phyloP scores from a whole-genome alignment of 2,888 invertebrate genomes.

The Phalera bucephala region DNA sequence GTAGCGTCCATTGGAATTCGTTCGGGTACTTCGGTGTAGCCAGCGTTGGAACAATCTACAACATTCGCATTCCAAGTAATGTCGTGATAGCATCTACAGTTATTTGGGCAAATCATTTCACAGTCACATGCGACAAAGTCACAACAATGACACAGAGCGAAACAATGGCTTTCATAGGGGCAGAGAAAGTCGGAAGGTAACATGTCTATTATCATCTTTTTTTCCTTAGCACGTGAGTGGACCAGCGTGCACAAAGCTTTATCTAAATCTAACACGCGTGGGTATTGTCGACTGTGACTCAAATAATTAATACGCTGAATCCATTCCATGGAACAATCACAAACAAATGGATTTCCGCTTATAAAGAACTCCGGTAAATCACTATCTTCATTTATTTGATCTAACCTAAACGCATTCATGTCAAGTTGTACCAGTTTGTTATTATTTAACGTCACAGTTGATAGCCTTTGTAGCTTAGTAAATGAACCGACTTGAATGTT shows the following conservation, averaged over 20 bases:
- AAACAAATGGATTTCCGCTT: conserved; percentile 92
- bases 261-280: conserved; percentile 91
- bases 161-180: conserved; percentile 91
- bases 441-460: conserved; percentile 89
- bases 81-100: conserved; percentile 94
- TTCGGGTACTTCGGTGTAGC: conserved; percentile 88
- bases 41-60: conserved; percentile 90
- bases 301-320: conserved; percentile 90
- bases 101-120: conserved; percentile 94
- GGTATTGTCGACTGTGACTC: conserved; percentile 89
- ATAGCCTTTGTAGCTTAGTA: conserved; percentile 86
- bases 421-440: conserved; percentile 89
- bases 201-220: conserved; percentile 87
- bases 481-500: conserved; percentile 88
- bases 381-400: conserved; percentile 85
- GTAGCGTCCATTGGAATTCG: conserved; percentile 95
- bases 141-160: conserved; percentile 94
- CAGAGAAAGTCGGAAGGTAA: conserved; percentile 91
- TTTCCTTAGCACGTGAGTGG: conserved; percentile 86
- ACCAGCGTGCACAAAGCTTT: conserved; percentile 89
- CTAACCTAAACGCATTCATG: conserved; percentile 87
- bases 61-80: conserved; percentile 93
- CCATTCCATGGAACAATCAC: conserved; percentile 96
- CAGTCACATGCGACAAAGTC: conserved; percentile 95
- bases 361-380: conserved; percentile 91